Base-by-base conservation (phyloP, 2,797 vertebrate species). In the Nannoperca obscura region DNA sequence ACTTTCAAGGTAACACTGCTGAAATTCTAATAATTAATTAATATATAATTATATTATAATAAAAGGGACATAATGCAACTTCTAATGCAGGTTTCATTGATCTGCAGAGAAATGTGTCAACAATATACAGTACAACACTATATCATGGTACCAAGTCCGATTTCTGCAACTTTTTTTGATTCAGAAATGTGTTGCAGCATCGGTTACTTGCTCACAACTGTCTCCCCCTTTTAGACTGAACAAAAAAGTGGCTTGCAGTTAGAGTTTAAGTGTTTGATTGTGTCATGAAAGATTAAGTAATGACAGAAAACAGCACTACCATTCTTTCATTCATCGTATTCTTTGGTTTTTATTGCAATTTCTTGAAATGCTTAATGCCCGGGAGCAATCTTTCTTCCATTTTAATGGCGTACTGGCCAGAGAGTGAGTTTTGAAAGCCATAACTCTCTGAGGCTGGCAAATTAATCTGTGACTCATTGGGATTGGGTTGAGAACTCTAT, bases 391-490 rank as follows among this genome's bases (percentile, higher is more conserved):
- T 67, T 58, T 53, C 32, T 49, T 53, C 7, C 12, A 27, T 58
- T 75, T 75, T 55, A 78, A 46, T 30, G 40, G 17, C 8, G 46
- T 0, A n/a, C 64, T 50, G 76, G 50, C 65, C 27, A 78, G 44
- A 52, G 44, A 65, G 55, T 32, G 38, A 55, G 27, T 47, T 62
- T 72, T 60, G 7, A 73, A 81, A 71, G 49, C 58, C 65, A 80
- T 27, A 63, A 30, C 7, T 66, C 19, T 20, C 34, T 46, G 22
- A 42, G 14, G 63, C 44, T 36, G 44, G 57, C 53, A 78, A 60
- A 74, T 72, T 5, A 54, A 81, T 83, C 67, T 27, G 22, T 86
- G 78, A 87, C 60, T 84, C 77, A 85, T 2, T 66, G 78, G 44
- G 62, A 72, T 68, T 24, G 74, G 36, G 80, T 82, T 44, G 54